A percentile compares a stretch with the other conserved stretches of the same genome.
These are phyloP conservation scores for Galago senegalensis DNA, from an alignment of 2,797 vertebrate genomes.

Conservation along the genomic window DNA sequence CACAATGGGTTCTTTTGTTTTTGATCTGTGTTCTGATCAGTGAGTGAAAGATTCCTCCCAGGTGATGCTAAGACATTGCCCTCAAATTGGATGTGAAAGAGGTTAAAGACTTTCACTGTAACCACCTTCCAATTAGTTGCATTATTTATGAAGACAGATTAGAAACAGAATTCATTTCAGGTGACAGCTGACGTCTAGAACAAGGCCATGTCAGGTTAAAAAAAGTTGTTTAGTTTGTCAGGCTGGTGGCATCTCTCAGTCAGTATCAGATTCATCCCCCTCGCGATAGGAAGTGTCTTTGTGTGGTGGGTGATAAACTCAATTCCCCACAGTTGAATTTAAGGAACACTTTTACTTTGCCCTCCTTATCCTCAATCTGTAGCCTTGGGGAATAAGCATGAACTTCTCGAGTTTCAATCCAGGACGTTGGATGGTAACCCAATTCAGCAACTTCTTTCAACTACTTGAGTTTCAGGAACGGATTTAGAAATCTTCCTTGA, in stretches of 20 bases:
- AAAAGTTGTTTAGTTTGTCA: constrained; percentile 84
- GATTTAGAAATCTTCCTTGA: not conserved
- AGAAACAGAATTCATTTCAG: constrained; percentile 82
- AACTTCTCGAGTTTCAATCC: constrained; percentile 33
- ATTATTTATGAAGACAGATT: constrained; percentile 86
- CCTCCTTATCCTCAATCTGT: not conserved
- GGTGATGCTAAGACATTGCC: constrained; percentile 63
- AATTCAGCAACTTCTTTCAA: constrained; percentile 27
- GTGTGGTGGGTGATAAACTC: constrained; percentile 54
- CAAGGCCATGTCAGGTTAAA: constrained; percentile 75
- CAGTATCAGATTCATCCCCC: constrained; percentile 75
- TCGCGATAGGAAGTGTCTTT: constrained; percentile 55
- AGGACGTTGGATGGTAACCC: not conserved
- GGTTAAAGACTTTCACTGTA: constrained; percentile 80
- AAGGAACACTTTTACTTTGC: constrained; percentile 9
- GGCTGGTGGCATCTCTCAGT: constrained; percentile 76
- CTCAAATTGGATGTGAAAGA: constrained; percentile 74
- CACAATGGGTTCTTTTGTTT: constrained; percentile 68
- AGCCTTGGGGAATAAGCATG: not conserved
- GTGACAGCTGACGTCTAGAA: constrained; percentile 82
- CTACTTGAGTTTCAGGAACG: constrained; percentile 16
- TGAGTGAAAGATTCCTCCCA: constrained; percentile 44
- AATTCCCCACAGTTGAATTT: constrained; percentile 57
- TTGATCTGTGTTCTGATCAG: constrained; percentile 66
- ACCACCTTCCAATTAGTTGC: constrained; percentile 82